These are phyloP conservation scores for Columba janthina DNA, from an alignment of 2,113 vertebrate species.

Conservation along the genomic window DNA sequence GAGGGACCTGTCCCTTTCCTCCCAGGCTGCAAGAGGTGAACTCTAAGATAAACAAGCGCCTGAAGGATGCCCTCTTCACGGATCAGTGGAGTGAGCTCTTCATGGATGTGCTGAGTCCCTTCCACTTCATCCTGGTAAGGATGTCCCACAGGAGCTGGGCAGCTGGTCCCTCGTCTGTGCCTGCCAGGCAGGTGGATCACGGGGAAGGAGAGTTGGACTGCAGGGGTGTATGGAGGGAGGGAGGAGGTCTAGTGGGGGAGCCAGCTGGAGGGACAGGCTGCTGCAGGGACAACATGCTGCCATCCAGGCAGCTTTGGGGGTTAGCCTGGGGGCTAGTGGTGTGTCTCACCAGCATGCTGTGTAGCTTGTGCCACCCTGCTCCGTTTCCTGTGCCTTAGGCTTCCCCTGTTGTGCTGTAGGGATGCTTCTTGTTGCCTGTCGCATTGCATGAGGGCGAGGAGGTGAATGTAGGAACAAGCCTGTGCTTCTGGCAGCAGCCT, in stretches of 20 bases:
- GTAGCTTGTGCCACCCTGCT: not conserved
- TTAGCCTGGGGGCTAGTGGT: not conserved
- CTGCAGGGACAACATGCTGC: not conserved
- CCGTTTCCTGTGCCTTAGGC: not conserved
- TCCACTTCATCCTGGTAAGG: constrained; percentile 92
- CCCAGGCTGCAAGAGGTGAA: constrained; percentile 95
- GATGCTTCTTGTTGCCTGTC: not conserved
- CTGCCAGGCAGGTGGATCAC: not conserved
- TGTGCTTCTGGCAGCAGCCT: not conserved
- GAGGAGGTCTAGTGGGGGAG: not conserved
- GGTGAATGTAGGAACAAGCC: not conserved
- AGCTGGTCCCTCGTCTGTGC: not conserved
- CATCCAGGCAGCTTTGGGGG: not conserved
- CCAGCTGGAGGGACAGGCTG: not conserved
- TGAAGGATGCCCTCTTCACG: constrained; percentile 96
- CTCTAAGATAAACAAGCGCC: constrained; percentile 94
- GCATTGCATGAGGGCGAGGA: not conserved
- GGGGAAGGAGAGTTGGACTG: not conserved
- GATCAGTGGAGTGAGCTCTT: constrained; percentile 97
- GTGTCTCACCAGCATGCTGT: not conserved
- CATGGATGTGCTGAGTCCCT: constrained; percentile 92
- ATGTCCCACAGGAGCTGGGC: not conserved
- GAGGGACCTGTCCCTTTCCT: not conserved
- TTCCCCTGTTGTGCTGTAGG: not conserved
- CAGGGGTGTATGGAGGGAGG: not conserved